Conservation (phyloP, 2,888 invertebrate species). For the Drosophila dives region DNA sequence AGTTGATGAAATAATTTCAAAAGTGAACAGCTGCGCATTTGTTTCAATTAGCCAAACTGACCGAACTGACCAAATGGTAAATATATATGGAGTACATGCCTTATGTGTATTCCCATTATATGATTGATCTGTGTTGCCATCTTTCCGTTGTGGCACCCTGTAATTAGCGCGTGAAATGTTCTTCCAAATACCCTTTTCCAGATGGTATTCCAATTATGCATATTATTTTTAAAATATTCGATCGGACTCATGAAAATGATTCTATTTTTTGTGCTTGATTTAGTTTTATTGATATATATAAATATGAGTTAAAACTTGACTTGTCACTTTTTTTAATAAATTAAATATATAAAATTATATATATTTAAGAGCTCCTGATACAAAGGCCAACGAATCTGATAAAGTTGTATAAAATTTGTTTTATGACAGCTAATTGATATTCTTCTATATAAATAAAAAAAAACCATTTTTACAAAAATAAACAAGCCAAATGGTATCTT, state of each 20-base stretch:
- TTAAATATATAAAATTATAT: not conserved
- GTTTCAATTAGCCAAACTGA: constrained; percentile 65
- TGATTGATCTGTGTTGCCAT: constrained; percentile 80
- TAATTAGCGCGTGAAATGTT: constrained; percentile 76
- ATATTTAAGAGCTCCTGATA: not conserved
- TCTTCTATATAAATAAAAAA: not conserved
- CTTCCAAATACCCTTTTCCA: constrained; percentile 20
- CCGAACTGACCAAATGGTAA: constrained; percentile 37
- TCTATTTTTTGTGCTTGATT: not conserved
- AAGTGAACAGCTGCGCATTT: constrained; percentile 63
- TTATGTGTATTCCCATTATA: constrained; percentile 43
- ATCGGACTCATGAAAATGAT: not conserved
- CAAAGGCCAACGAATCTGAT: not conserved
- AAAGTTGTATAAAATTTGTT: not conserved
- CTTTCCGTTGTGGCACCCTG: constrained; percentile 75
- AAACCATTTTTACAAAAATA: not conserved
- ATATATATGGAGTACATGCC: constrained; percentile 4
- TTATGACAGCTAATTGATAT: not conserved
- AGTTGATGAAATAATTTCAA: constrained; percentile 69
- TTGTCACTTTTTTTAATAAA: not conserved
- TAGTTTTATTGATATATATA: not conserved
- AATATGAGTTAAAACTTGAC: not conserved
- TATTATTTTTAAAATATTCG: not conserved
- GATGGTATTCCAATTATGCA: not conserved
- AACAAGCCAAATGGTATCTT: too few species aligned